Percentiles rank a stretch among this genome's conserved stretches.
Conservation (phyloP, 2,113 vertebrate genomes). For the human region DNA sequence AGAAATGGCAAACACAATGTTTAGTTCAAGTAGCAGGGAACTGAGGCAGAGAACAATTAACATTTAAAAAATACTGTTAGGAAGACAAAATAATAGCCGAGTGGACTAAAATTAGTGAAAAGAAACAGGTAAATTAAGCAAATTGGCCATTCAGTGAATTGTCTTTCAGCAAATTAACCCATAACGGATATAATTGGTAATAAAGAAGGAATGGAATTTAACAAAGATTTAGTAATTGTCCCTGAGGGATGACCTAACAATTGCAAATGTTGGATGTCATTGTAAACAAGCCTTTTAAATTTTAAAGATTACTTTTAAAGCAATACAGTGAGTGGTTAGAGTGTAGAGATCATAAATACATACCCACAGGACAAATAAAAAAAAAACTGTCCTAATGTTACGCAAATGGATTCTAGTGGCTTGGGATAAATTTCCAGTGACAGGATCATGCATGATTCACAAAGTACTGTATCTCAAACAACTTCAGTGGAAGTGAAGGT, state of each 20-base stretch:
- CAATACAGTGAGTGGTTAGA: background rate
- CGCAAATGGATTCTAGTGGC: conserved; percentile 2
- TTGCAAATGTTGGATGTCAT: conserved; percentile 41
- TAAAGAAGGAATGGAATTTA: conserved; percentile 61
- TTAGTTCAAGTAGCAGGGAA: background rate
- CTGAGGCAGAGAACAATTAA: background rate
- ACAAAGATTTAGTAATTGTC: conserved; percentile 44
- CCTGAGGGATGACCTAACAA: conserved; percentile 45
- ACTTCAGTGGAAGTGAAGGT: background rate
- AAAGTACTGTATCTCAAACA: conserved; percentile 11
- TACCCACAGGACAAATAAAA: background rate
- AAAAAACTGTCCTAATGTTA: background rate
- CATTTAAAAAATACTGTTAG: background rate
- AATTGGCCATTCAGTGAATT: conserved; percentile 53
- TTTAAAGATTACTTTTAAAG: conserved; percentile 58
- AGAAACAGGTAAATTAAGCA: conserved; percentile 72
- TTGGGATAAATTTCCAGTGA: conserved; percentile 42
- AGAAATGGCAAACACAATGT: background rate
- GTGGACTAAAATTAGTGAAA: conserved; percentile 51
- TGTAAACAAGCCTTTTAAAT: conserved; percentile 66
- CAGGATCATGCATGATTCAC: conserved; percentile 25
- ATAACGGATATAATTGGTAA: conserved; percentile 61
- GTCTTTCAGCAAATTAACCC: conserved; percentile 67
- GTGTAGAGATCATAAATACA: background rate
- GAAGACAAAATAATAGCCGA: conserved; percentile 30